Evolutionary conservation across 1,140 invertebrate genomes (phyloP), one percentile per base, ranked within the genome.

Genomic region (Brachionus paranguensis): DNA sequence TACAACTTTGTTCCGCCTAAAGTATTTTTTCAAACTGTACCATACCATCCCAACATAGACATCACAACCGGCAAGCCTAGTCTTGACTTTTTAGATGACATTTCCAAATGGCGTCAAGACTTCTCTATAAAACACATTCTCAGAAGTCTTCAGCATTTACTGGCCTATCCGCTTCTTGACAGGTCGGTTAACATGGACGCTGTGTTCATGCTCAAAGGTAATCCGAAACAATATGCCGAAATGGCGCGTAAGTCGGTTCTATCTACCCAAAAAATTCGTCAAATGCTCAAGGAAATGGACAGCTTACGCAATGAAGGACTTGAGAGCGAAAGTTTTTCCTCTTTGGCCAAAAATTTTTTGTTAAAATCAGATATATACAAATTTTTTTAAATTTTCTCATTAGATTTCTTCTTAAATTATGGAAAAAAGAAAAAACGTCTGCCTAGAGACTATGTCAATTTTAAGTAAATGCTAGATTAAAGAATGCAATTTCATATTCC

Each of bases 11-110:
- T 43, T 27, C 53, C 78, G 24, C 78, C 78, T 1, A 47, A 81
- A 68, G 78, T 81, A 14, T 81, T 43, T 12, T 81, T 81, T 64
- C 78, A 81, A 27, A 81, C 78, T n/a, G 64, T 81, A n/a, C 78
- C 78, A 12, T 81, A 64, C 17, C 78, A 81, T 68, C 78, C 78
- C 24, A 81, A 81, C 10, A 68, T 81, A 20, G 78, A 81, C 53
- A 60, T 68, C 10, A 60, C 12, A 20, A 81, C 53, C 12, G 78
- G 78, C 11, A 81, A 81, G 12, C 78, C 78, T 24, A 81, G 78
- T 27, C 1, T 81, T 17, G 78, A 60, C n/a, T 64, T 81, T 81
- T 68, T 81, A 64, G 78, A 81, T 37, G 78, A 81, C 41, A 17
- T 68, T 24, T 60, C 53, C 17, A 81, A 81, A 81, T 81, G 78